These are phyloP conservation scores for Calephelis virginiensis DNA, from an alignment of 1,140 invertebrate species.

Conservation along the genomic window DNA sequence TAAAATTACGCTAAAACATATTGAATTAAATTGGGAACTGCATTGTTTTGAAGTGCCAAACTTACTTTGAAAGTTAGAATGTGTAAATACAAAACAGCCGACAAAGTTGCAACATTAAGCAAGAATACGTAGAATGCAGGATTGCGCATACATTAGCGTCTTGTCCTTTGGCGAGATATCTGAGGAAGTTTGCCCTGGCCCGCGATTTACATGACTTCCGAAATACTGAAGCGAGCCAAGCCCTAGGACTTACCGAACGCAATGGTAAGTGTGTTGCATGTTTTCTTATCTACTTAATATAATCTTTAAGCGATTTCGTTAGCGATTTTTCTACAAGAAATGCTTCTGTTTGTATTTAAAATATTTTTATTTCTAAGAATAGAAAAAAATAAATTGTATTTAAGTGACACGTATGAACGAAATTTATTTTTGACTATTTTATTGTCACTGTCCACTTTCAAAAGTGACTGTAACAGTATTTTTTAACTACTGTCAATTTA, in stretches of 20 bases:
- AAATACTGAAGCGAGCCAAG: slow-evolving; percentile 59
- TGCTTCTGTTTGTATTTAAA: too few species aligned
- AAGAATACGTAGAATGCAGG: slow-evolving; percentile 69
- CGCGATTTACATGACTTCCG: slow-evolving; percentile 73
- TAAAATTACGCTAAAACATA: background rate
- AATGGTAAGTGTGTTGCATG: slow-evolving; percentile 30
- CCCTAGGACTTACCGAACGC: slow-evolving; percentile 36
- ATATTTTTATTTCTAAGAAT: too few species aligned
- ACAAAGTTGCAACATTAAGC: slow-evolving; percentile 66
- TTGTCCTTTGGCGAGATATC: slow-evolving; percentile 75
- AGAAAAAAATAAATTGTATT: too few species aligned
- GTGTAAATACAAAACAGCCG: slow-evolving; percentile 55
- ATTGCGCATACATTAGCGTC: slow-evolving; percentile 73
- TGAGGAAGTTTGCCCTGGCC: slow-evolving; percentile 62
- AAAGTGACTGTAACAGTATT: too few species aligned
- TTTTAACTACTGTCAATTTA: too few species aligned
- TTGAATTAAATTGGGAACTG: background rate
- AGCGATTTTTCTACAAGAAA: too few species aligned
- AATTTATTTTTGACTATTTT: too few species aligned
- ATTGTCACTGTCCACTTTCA: too few species aligned
- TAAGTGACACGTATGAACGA: too few species aligned
- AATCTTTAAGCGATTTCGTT: too few species aligned
- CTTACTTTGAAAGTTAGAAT: slow-evolving; percentile 47
- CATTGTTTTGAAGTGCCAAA: slow-evolving; percentile 23
- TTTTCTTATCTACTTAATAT: slow-evolving; percentile 5